Evolutionary conservation across 2,113 vertebrate species (phyloP), one percentile per base, ranked within the genome.

Genomic region (Crocuta crocuta): DNA sequence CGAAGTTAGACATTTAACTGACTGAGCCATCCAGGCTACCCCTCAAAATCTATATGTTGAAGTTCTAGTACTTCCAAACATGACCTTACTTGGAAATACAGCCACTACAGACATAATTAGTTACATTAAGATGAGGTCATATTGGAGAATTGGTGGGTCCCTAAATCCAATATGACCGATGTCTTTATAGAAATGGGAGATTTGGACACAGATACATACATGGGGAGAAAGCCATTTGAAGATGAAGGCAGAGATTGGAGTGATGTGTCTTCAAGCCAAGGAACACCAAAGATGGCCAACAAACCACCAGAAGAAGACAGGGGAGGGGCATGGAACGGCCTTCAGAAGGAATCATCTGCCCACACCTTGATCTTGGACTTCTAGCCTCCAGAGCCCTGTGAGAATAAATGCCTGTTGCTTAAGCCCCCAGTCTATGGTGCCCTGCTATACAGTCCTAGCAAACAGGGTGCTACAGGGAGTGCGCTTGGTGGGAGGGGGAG

Each of bases 331-430:
- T 28, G 33, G 23, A 26, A 17, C 39, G 66, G 43, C 9, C 33
- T 70, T 53, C 28, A 19, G 12, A 65, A 61, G 66, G 24, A 48
- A 45, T 11, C 7, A n/a, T 55, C 31, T 26, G 26, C 55, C n/a
- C 13, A 50, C 53, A 10, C 26, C 65, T 48, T 80, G 48, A 89
- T 55, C 83, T 39, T 53, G 73, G 85, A 43, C 39, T 71, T 61
- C 10, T 21, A 71, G 26, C 24, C 16, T 35, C 58, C 35, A 68
- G 58, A 78, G 65, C 63, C 55, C 5, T 63, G 53, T 39, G 45
- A 97, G 45, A 79, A 90, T 53, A 65, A 26, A 65, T 55, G 35
- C 43, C 71, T 74, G 12, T 45, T 74, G 16, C n/a, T 66, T 84
- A 89, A 50, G 48, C 19, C 26, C 10, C 1, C 13, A 66, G 55